Conservation (phyloP, 2,888 invertebrate genomes). For the Hipparchia sbordonii region DNA sequence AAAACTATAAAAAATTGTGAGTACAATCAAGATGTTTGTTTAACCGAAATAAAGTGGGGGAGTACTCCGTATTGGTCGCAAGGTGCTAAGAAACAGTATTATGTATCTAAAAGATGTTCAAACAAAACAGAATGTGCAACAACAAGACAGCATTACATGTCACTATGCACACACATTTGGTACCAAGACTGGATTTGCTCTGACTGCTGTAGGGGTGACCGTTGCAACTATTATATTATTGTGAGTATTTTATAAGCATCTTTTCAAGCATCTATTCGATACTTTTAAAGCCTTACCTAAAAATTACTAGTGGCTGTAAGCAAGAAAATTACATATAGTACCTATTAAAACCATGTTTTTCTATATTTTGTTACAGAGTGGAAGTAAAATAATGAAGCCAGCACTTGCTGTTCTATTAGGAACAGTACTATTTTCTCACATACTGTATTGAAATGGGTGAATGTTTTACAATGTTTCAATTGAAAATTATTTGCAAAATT, state of each 20-base stretch:
- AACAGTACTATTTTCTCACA: slow-evolving; percentile 36
- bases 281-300: not conserved
- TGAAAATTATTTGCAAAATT: no score
- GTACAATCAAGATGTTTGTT: slow-evolving; percentile 92
- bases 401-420: slow-evolving; percentile 45
- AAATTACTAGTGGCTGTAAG: no score
- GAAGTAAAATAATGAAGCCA: slow-evolving; percentile 50
- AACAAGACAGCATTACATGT: slow-evolving; percentile 87
- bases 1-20: slow-evolving; percentile 96
- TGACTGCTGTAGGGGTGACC: slow-evolving; percentile 97
- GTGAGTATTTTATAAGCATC: slow-evolving; percentile 85
- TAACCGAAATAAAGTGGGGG: slow-evolving; percentile 96
- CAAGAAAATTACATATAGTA: not conserved
- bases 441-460: not conserved
- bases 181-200: slow-evolving; percentile 98
- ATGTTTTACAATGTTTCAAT: no score
- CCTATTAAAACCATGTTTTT: not conserved
- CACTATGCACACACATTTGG: slow-evolving; percentile 94
- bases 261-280: not conserved
- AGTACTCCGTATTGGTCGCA: slow-evolving; percentile 98
- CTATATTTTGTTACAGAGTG: slow-evolving; percentile 59
- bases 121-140: slow-evolving; percentile 90
- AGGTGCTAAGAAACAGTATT: slow-evolving; percentile 95
- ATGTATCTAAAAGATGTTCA: slow-evolving; percentile 95
- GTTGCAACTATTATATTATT: slow-evolving; percentile 97